These are phyloP conservation scores for Eulemur macaco DNA, from an alignment of 2,113 vertebrate species.

Conservation along the genomic window DNA sequence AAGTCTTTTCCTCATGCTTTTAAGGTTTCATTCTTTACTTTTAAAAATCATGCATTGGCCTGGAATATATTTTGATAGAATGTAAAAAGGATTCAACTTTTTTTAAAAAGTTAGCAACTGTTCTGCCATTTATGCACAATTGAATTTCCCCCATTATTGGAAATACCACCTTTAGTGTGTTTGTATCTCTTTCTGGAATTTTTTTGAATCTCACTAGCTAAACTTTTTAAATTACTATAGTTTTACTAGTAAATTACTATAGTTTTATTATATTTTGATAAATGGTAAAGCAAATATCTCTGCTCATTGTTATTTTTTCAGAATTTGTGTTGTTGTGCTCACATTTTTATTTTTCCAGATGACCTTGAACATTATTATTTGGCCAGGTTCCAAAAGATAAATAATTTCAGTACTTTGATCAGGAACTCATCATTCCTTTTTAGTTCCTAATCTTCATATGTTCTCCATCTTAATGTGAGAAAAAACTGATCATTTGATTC, in stretches of 20 bases:
- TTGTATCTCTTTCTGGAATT: not conserved
- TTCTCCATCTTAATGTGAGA: not conserved
- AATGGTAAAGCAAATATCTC: not conserved
- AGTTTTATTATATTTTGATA: not conserved
- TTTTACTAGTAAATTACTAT: not conserved
- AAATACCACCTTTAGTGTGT: not conserved
- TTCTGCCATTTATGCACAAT: not conserved
- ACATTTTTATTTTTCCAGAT: not conserved
- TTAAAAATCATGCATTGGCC: not conserved
- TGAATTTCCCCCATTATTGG: not conserved
- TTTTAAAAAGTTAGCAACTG: not conserved
- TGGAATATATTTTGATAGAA: not conserved
- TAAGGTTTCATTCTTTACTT: not conserved
- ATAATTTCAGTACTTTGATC: conserved; percentile 2
- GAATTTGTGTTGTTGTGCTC: not conserved
- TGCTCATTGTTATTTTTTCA: not conserved
- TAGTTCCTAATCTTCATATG: not conserved
- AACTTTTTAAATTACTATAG: not conserved
- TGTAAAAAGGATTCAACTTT: not conserved
- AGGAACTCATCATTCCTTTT: not conserved
- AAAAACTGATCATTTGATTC: conserved; percentile 3
- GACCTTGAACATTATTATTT: conserved; percentile 10
- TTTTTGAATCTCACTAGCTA: not conserved
- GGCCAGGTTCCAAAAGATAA: not conserved
- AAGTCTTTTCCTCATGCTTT: not conserved